phyloP scores from a whole-genome alignment of 2,113 vertebrate species.

The Melanerpes aurifrons region DNA sequence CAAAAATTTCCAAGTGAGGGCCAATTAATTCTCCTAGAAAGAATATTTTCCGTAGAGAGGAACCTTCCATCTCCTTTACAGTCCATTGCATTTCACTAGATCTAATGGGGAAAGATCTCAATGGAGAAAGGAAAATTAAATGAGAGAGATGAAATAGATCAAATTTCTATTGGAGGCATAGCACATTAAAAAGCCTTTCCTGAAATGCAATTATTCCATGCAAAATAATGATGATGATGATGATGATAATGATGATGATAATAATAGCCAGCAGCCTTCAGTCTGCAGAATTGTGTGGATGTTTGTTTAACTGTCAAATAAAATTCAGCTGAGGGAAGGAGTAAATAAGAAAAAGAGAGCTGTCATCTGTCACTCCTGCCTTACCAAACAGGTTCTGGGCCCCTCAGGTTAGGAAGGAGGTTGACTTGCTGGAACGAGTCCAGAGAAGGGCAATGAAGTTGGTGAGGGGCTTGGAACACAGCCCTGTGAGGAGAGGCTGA shows the following conservation, averaged over 20 bases:
- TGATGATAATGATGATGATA: no score
- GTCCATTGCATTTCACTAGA: constrained; percentile 34
- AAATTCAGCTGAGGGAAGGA: background rate
- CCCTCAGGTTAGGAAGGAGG: no score
- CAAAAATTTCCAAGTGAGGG: constrained; percentile 7
- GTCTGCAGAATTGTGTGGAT: background rate
- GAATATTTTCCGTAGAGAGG: constrained; percentile 32
- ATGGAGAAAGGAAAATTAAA: constrained; percentile 29
- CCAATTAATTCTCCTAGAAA: constrained; percentile 30
- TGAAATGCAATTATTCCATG: background rate
- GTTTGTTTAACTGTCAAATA: background rate
- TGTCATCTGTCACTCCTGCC: background rate
- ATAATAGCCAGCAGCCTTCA: background rate
- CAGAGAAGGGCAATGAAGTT: no score
- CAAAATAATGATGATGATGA: background rate
- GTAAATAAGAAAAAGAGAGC: background rate
- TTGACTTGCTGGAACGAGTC: no score
- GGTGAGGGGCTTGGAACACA: no score
- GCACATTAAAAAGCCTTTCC: background rate
- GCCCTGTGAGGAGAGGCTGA: no score
- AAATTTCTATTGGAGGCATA: background rate
- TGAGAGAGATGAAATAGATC: background rate
- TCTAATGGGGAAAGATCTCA: background rate
- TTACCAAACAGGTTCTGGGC: background rate
- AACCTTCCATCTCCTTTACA: constrained; percentile 13